phyloP scores from a whole-genome alignment of 2,888 invertebrate genomes.

The Acleris holmiana region DNA sequence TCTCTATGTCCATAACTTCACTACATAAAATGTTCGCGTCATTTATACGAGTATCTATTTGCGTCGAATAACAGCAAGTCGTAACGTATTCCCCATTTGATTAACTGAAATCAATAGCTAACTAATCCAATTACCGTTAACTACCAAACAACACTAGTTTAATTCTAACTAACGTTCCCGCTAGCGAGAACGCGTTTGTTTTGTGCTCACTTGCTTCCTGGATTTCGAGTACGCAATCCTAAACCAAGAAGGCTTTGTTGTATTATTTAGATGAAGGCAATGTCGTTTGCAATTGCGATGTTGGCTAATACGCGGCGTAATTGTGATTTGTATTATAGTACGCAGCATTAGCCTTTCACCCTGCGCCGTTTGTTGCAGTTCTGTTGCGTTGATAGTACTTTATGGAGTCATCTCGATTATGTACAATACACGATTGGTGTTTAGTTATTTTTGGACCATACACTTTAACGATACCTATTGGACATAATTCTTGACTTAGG shows the following conservation, averaged over 20 bases:
- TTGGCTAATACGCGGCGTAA: constrained; percentile 33
- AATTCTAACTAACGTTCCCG: constrained; percentile 6
- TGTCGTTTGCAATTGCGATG: constrained; percentile 36
- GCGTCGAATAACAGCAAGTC: too few relatives aligned
- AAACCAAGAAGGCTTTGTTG: constrained; percentile 25
- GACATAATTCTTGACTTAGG: not conserved
- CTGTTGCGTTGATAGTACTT: constrained; percentile 29
- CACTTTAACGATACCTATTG: not conserved
- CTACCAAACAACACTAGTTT: not conserved
- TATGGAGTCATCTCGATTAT: constrained; percentile 26
- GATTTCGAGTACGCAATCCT: constrained; percentile 30
- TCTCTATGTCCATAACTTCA: constrained; percentile 6
- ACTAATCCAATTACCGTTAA: constrained; percentile 3
- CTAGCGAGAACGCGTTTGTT: not conserved
- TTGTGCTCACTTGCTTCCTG: constrained; percentile 16
- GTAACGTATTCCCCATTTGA: not conserved
- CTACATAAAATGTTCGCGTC: not conserved
- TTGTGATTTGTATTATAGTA: constrained; percentile 38
- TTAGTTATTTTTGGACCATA: constrained; percentile 15
- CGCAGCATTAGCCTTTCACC: constrained; percentile 30
- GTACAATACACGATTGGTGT: constrained; percentile 7
- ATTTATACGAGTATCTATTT: too few relatives aligned
- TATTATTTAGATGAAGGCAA: constrained; percentile 37
- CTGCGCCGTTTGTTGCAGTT: constrained; percentile 32
- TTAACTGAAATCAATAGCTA: not conserved